A percentile compares a stretch with the other conserved stretches of the same genome.
Evolutionary conservation across 1,140 invertebrate genomes (phyloP).

Genomic region (Drosophila biarmipes): DNA sequence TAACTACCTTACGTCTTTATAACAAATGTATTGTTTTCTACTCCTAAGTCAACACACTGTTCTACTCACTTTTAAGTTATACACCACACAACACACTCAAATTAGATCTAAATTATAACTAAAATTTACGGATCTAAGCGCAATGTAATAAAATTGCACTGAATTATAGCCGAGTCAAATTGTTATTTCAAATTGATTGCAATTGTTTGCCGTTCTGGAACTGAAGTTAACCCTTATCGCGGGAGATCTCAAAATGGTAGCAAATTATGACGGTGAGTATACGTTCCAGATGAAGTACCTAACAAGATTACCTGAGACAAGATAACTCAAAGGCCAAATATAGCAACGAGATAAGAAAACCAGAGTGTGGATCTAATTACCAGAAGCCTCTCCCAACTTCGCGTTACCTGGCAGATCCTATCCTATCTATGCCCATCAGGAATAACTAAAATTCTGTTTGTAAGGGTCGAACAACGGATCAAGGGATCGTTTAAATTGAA

Average conservation of each 20-base stretch:
- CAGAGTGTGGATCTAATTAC: neutral
- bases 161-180: constrained; percentile 12
- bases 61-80: constrained; percentile 52
- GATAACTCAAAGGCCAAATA: neutral
- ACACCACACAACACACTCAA: constrained; percentile 39
- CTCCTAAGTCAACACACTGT: constrained; percentile 31
- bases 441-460: no score
- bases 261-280: neutral
- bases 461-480: no score
- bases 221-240: neutral
- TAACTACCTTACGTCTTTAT: constrained; percentile 14
- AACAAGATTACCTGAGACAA: neutral
- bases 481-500: no score
- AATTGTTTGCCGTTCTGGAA: neutral
- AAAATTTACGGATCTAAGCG: constrained; percentile 58
- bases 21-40: constrained; percentile 38
- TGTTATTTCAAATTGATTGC: neutral
- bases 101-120: constrained; percentile 46
- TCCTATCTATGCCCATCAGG: neutral
- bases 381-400: no score
- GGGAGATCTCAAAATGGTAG: neutral
- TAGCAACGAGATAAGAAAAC: neutral
- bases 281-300: neutral
- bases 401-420: no score
- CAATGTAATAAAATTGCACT: constrained; percentile 71